Conservation (phyloP, 2,113 vertebrate genomes). For the Ranitomeya variabilis region DNA sequence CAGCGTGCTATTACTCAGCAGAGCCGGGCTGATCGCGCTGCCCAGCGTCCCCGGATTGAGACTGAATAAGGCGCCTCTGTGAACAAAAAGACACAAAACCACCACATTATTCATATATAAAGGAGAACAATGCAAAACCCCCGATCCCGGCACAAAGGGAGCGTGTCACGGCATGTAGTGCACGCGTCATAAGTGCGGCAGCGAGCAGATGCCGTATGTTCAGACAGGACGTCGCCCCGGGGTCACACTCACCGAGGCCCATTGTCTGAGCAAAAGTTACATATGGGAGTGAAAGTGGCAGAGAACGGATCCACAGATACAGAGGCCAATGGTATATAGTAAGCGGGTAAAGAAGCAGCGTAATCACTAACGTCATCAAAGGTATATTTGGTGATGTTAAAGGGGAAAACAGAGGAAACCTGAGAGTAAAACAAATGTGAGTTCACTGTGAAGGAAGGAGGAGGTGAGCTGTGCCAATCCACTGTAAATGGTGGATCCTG, state of each 20-base stretch:
- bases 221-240: not conserved
- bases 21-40: constrained; percentile 87
- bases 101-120: not conserved
- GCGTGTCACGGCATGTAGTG: not conserved
- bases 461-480: too few species aligned
- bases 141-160: constrained; percentile 1
- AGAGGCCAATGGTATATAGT: too few species aligned
- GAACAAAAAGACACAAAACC: constrained; percentile 56
- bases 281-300: too few species aligned
- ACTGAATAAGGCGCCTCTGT: constrained; percentile 94
- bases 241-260: not conserved
- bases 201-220: not conserved
- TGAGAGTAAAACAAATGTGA: too few species aligned
- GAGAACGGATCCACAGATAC: too few species aligned
- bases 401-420: too few species aligned
- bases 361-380: too few species aligned
- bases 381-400: too few species aligned
- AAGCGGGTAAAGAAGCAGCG: too few species aligned
- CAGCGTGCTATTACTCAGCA: constrained; percentile 98
- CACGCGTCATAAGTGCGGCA: not conserved
- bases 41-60: constrained; percentile 89
- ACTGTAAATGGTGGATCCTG: too few species aligned
- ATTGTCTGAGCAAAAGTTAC: not conserved
- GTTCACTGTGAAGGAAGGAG: too few species aligned
- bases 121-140: not conserved